phyloP scores from a whole-genome alignment of 2,888 invertebrate species.

The Agrochola litura region DNA sequence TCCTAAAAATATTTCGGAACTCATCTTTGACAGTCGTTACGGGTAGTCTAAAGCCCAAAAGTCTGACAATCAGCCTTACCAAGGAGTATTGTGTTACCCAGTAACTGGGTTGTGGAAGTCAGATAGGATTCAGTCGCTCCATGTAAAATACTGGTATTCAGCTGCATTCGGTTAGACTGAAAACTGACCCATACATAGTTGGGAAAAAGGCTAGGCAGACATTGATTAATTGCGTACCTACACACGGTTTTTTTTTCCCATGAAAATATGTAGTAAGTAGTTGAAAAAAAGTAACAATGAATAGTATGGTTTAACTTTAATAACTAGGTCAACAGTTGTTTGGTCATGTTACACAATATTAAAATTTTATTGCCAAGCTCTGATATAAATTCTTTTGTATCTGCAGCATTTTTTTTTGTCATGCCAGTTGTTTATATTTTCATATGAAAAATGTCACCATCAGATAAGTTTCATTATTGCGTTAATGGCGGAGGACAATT shows the following conservation, averaged over 20 bases:
- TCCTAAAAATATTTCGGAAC: no score
- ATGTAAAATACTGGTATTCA: no score
- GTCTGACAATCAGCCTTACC: no score
- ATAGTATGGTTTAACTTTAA: not conserved
- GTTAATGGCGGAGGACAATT: not conserved
- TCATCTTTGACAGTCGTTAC: no score
- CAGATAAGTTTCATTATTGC: not conserved
- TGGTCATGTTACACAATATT: not conserved
- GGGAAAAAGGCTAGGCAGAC: not conserved
- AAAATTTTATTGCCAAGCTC: not conserved
- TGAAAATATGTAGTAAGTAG: not conserved
- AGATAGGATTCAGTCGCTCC: no score
- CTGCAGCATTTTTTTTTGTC: not conserved
- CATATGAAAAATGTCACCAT: not conserved
- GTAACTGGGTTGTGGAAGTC: no score
- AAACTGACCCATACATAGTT: no score
- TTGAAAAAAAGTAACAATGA: slow-evolving; percentile 4
- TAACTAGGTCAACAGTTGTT: slow-evolving; percentile 24
- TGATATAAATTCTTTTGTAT: not conserved
- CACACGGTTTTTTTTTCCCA: slow-evolving; percentile 5
- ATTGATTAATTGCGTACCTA: not conserved
- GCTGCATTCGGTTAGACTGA: no score
- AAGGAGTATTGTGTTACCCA: no score
- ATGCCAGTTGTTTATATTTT: slow-evolving; percentile 1
- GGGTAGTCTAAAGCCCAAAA: no score